Evolutionary conservation across 2,888 invertebrate species (phyloP).

Genomic region (Macrophya alboannulata): DNA sequence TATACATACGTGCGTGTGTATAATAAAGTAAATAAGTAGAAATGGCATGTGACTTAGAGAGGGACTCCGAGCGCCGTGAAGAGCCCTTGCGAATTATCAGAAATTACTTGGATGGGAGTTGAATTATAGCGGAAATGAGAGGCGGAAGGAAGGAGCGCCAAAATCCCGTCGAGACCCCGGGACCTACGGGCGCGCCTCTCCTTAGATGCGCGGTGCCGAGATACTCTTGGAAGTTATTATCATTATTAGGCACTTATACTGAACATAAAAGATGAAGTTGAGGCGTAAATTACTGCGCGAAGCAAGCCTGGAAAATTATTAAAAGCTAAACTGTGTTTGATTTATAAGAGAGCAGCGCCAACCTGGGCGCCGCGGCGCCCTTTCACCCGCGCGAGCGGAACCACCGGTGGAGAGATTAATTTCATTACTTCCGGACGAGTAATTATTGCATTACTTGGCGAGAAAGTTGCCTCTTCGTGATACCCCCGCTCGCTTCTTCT

Average conservation of each 20-base stretch:
- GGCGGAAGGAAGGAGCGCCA: constrained; percentile 57
- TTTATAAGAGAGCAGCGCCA: constrained; percentile 76
- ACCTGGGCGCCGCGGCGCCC: constrained; percentile 34
- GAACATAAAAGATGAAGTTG: constrained; percentile 56
- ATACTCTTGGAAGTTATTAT: constrained; percentile 55
- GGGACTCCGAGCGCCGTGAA: neutral
- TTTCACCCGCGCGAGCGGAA: constrained; percentile 62
- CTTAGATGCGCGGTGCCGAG: constrained; percentile 26
- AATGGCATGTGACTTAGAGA: neutral
- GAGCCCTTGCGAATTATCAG: constrained; percentile 29
- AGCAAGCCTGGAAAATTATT: constrained; percentile 73
- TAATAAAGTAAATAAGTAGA: neutral
- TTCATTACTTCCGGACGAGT: constrained; percentile 79
- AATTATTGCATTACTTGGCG: constrained; percentile 78
- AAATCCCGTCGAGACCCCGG: constrained; percentile 49
- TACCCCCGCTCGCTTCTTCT: neutral
- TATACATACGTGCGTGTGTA: neutral
- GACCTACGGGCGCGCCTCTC: constrained; percentile 18
- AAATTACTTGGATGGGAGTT: constrained; percentile 45
- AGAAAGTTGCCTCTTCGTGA: constrained; percentile 67
- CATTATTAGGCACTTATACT: constrained; percentile 52
- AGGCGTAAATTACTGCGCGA: constrained; percentile 60
- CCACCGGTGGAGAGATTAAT: constrained; percentile 74
- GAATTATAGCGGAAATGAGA: constrained; percentile 53
- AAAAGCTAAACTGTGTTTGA: constrained; percentile 79